Evolutionary conservation across 1,140 invertebrate species (phyloP), one percentile per base, ranked within the genome.

Genomic region (Micrasema longulum): DNA sequence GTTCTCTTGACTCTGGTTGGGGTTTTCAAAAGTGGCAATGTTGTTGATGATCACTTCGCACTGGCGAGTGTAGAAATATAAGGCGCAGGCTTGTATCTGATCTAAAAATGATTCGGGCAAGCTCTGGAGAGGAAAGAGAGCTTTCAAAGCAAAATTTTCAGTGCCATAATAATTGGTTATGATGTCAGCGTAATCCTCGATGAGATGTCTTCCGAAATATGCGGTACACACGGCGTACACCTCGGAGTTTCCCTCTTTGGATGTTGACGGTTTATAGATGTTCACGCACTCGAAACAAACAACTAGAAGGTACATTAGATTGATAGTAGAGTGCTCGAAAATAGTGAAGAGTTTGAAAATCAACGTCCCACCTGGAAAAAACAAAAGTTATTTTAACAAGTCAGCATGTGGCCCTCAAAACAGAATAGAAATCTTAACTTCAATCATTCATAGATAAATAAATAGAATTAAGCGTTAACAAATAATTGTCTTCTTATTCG

Each of bases 171-270:
- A 76, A n/a, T 80, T 65, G 76, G 80, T 80, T 0, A 92, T 77
- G 7, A 78, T 79, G 0, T 80, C 48, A 68, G 89, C 76, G 78
- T 88, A 86, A 1, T 80, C 74, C 10, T 79, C 69, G 0, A 88
- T 66, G 14, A 77, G 76, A 9, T 84, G 71, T 43, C 67, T 77
- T 22, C 89, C 89, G 72, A 83, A 84, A 78, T 89, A 96, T 12
- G 84, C 83, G n/a, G 88, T 76, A 79, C 94, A 95, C 10, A 98
- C 85, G 0, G 96, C 84, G 82, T 98, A 99, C 0, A 93, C 88
- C 82, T 99, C 97, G 0, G 96, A 98, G 82, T 98, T 99, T 10
- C 96, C 96, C 78, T 93, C 90, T 80, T 96, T 96, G 45, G 96
- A 98, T 0, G 94, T 95, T 0, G 89, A 91, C 7, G 97, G 97